These are phyloP conservation scores for Melanotaenia maccullochi DNA, from an alignment of 2,797 vertebrate genomes.

Conservation along the genomic window DNA sequence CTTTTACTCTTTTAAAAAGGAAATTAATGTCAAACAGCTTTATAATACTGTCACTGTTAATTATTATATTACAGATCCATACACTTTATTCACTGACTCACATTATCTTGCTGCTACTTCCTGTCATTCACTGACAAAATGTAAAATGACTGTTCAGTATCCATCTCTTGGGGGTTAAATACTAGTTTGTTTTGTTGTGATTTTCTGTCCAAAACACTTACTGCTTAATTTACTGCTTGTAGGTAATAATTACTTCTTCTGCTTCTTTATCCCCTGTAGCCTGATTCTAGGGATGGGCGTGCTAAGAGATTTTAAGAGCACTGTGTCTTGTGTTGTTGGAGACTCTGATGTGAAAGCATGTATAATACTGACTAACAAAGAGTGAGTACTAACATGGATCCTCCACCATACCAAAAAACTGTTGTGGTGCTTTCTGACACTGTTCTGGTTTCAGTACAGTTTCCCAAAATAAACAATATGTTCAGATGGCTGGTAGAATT, in stretches of 20 bases:
- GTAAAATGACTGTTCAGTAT: constrained; percentile 20
- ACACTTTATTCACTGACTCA: not conserved
- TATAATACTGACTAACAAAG: no score
- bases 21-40: not conserved
- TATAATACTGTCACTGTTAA: not conserved
- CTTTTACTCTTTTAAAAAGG: not conserved
- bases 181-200: constrained; percentile 8
- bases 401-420: no score
- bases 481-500: no score
- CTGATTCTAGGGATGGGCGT: not conserved
- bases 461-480: no score
- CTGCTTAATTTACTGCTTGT: constrained; percentile 6
- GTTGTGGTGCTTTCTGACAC: no score
- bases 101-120: not conserved
- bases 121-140: constrained; percentile 16
- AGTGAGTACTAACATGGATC: no score
- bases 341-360: no score
- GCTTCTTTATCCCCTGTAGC: constrained; percentile 17
- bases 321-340: no score
- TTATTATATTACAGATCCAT: not conserved
- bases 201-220: constrained; percentile 20
- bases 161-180: constrained; percentile 9
- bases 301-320: no score
- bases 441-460: no score
- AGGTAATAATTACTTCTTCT: constrained; percentile 31